Conservation (phyloP, 2,888 invertebrate genomes). For the Drosophila kanekoi region DNA sequence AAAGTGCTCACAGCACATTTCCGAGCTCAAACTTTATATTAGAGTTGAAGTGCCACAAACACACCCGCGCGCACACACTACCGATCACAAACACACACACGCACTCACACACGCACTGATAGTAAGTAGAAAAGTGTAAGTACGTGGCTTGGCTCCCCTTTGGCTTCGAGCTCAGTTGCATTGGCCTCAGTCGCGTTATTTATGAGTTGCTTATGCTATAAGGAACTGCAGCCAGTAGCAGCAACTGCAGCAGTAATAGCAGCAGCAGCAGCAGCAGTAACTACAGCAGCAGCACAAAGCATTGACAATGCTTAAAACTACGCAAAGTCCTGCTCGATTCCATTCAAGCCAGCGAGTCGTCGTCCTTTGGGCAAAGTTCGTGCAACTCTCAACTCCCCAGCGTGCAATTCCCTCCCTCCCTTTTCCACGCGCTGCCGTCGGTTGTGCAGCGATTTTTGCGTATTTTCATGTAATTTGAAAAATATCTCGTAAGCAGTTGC, state of each 20-base stretch:
- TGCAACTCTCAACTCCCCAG: constrained; percentile 43
- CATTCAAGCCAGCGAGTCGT: constrained; percentile 38
- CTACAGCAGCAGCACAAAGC: constrained; percentile 32
- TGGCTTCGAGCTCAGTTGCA: constrained; percentile 41
- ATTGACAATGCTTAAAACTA: constrained; percentile 48
- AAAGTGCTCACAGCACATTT: constrained; percentile 78
- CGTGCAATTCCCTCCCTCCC: background rate
- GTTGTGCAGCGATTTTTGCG: constrained; percentile 49
- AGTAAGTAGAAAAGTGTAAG: constrained; percentile 70
- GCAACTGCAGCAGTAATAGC: constrained; percentile 15
- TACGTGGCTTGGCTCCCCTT: constrained; percentile 57
- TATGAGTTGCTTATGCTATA: constrained; percentile 77
- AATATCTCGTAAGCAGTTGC: constrained; percentile 52
- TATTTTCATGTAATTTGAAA: constrained; percentile 58
- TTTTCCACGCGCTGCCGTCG: background rate
- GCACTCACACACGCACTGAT: constrained; percentile 30
- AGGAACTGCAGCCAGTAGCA: constrained; percentile 63
- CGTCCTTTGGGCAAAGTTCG: constrained; percentile 62
- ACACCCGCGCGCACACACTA: constrained; percentile 38
- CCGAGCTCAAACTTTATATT: constrained; percentile 77
- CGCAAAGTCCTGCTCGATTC: constrained; percentile 30
- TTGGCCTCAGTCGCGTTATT: constrained; percentile 67
- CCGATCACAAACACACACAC: constrained; percentile 6
- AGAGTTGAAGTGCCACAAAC: constrained; percentile 75
- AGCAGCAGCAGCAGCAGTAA: constrained; percentile 34